Evolutionary conservation across 2,888 invertebrate species (phyloP).

Genomic region (Callosobruchus maculatus): DNA sequence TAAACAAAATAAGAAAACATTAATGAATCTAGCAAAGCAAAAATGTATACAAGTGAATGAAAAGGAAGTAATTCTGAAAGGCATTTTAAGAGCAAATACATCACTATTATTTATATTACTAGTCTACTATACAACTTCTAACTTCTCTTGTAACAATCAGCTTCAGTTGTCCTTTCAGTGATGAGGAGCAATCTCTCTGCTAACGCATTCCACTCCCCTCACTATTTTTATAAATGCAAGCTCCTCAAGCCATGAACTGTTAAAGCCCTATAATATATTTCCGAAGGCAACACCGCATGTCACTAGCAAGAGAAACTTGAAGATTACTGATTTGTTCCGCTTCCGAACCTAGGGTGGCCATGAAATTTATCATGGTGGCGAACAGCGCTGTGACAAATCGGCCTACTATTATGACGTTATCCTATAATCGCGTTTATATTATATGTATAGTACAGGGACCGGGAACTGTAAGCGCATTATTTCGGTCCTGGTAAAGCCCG

Average conservation of each 20-base stretch:
- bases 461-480: no score
- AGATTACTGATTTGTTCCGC: conserved; percentile 44
- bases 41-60: no score
- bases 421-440: neutral
- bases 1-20: no score
- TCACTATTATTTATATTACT: no score
- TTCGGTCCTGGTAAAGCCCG: no score
- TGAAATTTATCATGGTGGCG: conserved; percentile 38
- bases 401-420: neutral
- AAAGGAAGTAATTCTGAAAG: no score
- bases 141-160: neutral
- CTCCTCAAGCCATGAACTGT: neutral
- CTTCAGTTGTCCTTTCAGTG: neutral
- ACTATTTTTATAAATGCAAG: neutral
- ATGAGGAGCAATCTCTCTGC: neutral
- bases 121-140: no score
- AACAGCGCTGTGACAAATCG: conserved; percentile 29
- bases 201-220: neutral
- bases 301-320: conserved; percentile 14
- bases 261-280: conserved; percentile 1
- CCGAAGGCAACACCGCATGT: conserved; percentile 23
- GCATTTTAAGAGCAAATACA: no score
- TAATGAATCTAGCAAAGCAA: no score
- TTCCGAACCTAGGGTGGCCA: conserved; percentile 36
- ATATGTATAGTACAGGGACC: no score